These are phyloP conservation scores for Crocallis elinguaria DNA, from an alignment of 2,888 invertebrate species.

Conservation along the genomic window DNA sequence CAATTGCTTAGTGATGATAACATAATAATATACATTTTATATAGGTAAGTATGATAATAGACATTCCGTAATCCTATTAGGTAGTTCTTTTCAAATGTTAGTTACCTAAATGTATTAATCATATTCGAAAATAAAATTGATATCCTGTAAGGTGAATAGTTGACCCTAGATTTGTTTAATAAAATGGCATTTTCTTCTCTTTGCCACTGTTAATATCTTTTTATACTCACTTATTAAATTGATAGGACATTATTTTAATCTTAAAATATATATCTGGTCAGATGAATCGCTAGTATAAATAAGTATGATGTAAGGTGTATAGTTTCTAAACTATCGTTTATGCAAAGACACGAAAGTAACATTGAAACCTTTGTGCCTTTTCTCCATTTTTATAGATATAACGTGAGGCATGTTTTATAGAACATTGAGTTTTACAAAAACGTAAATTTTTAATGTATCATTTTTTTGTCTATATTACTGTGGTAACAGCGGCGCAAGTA, in stretches of 20 bases:
- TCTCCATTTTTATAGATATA: too few relatives aligned
- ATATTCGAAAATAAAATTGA: slow-evolving; percentile 52
- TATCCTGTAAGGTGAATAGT: slow-evolving; percentile 56
- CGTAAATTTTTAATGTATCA: too few relatives aligned
- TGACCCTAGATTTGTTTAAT: slow-evolving; percentile 55
- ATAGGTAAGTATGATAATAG: not conserved
- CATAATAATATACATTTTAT: not conserved
- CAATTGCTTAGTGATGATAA: not conserved
- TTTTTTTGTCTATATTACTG: too few relatives aligned
- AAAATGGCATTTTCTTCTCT: slow-evolving; percentile 46
- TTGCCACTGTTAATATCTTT: slow-evolving; percentile 41
- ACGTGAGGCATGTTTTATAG: too few relatives aligned
- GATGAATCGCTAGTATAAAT: not conserved
- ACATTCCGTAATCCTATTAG: too few relatives aligned
- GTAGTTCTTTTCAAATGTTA: slow-evolving; percentile 51
- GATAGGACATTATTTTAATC: slow-evolving; percentile 4
- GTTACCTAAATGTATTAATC: slow-evolving; percentile 60
- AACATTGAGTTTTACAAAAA: too few relatives aligned
- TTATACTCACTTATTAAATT: slow-evolving; percentile 24
- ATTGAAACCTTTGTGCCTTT: too few relatives aligned
- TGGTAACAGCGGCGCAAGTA: too few relatives aligned
- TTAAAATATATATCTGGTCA: not conserved
- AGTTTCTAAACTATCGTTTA: too few relatives aligned
- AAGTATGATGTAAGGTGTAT: not conserved
- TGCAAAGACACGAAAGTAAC: too few relatives aligned